Evolutionary conservation across 2,113 vertebrate species (phyloP).

Genomic region (Dicaeum eximium): DNA sequence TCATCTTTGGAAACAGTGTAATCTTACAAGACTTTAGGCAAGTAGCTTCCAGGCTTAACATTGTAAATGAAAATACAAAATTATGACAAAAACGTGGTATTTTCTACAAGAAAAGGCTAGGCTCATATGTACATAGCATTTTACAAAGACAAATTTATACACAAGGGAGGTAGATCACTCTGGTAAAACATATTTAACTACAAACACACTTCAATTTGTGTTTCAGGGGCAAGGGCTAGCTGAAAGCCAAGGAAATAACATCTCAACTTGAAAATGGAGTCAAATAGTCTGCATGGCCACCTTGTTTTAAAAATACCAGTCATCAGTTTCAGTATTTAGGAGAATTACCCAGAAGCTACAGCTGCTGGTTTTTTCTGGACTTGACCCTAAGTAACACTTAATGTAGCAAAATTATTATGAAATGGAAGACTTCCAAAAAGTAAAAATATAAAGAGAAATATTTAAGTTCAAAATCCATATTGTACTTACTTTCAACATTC

Average conservation of each 20-base stretch:
- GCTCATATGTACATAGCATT: not conserved
- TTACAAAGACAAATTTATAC: not conserved
- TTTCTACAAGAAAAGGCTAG: not conserved
- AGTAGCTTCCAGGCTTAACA: not conserved
- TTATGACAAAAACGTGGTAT: not conserved
- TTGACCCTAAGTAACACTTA: not conserved
- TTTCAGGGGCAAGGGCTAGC: not conserved
- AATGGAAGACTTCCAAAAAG: not conserved
- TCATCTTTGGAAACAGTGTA: not conserved
- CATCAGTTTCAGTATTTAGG: not conserved
- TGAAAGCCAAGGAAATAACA: not conserved
- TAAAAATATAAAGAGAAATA: not conserved
- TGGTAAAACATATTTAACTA: not conserved
- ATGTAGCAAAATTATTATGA: not conserved
- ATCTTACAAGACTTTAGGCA: not conserved
- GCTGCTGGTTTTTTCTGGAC: not conserved
- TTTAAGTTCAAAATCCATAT: not conserved
- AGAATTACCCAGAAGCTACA: not conserved
- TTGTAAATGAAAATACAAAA: not conserved
- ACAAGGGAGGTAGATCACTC: not conserved
- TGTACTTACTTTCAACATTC: not conserved
- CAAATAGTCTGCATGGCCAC: not conserved
- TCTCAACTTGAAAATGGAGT: not conserved
- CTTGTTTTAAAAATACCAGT: not conserved
- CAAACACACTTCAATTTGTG: not conserved